Evolutionary conservation across 1,140 invertebrate species (phyloP), one percentile per base, ranked within the genome.

Genomic region (Drosophila athabasca): DNA sequence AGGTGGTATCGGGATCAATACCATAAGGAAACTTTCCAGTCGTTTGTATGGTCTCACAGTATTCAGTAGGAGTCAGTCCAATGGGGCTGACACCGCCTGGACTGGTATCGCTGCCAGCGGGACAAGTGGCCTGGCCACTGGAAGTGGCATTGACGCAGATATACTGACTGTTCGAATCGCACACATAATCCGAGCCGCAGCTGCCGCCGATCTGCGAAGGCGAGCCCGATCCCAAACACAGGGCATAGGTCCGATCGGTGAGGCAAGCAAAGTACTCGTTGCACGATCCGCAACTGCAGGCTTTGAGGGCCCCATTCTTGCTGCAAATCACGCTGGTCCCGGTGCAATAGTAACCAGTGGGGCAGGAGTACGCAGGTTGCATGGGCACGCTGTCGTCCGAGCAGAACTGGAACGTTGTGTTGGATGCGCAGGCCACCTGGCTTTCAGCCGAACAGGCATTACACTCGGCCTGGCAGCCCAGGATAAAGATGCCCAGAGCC

Each of bases 251-350:
- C 43, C 22, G 41, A 2, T 53, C 19, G 0, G 51, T 62, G 3
- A 54, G 57, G 64, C 80, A 84, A 44, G 80, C 80, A 43, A 79
- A 79, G 15, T 24, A 62, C 6, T 43, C 15, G 1, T 11, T 62
- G 45, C 81, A 84, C 13, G 45, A 15, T 8, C 64, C 50, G 6
- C 81, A 84, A 3, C 49, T 5, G 7, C 79, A 83, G 55, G 79
- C 60, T 6, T 3, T 50, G 1, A 59, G 19, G 1, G 24, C 53
- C 1, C 1, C 17, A 15, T 51, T 46, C 13, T n/a, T 29, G 8
- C 75, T 45, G 15, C 79, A 82, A 24, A 62, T 50, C 0, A 0
- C 22, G 0, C 17, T 7, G 15, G 62, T 50, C 11, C 35, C 46
- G 3, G 79, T 69, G 46, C 79, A 82, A 19, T 74, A 73, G 41